phyloP scores from a whole-genome alignment of 2,888 invertebrate species.

The Cataglyphis albicans region DNA sequence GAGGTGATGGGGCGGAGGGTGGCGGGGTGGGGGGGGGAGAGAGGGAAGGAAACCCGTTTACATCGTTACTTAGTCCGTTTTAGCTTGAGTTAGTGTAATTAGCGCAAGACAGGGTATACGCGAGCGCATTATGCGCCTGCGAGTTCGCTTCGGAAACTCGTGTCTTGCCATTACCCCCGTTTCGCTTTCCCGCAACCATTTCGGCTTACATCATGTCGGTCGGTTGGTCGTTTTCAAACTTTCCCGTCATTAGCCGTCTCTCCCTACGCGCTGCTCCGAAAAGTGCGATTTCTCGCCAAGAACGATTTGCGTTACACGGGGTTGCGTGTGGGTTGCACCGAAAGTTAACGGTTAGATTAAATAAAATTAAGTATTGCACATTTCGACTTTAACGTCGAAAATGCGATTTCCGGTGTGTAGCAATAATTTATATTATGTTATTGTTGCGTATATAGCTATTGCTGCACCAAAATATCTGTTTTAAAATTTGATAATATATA shows the following conservation, averaged over 20 bases:
- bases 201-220: slow-evolving; percentile 38
- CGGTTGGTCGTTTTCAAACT: slow-evolving; percentile 44
- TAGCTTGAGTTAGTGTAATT: slow-evolving; percentile 73
- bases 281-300: slow-evolving; percentile 35
- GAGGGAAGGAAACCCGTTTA: slow-evolving; percentile 60
- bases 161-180: slow-evolving; percentile 41
- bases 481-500: neutral
- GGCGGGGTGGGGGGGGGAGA: neutral
- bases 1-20: neutral
- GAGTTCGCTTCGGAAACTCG: slow-evolving; percentile 42
- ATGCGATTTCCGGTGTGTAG: neutral
- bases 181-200: slow-evolving; percentile 40
- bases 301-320: neutral
- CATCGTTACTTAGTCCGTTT: slow-evolving; percentile 74
- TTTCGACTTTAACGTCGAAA: neutral
- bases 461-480: neutral
- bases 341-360: slow-evolving; percentile 4
- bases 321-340: neutral
- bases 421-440: neutral
- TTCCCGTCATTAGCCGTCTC: slow-evolving; percentile 47
- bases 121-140: slow-evolving; percentile 47
- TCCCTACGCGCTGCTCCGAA: slow-evolving; percentile 10
- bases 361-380: neutral
- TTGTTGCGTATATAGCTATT: neutral
- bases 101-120: slow-evolving; percentile 61